A percentile compares a stretch with the other conserved stretches of the same genome.
phyloP scores from a whole-genome alignment of 2,797 vertebrate species.

The Euphonia xanthogaster region DNA sequence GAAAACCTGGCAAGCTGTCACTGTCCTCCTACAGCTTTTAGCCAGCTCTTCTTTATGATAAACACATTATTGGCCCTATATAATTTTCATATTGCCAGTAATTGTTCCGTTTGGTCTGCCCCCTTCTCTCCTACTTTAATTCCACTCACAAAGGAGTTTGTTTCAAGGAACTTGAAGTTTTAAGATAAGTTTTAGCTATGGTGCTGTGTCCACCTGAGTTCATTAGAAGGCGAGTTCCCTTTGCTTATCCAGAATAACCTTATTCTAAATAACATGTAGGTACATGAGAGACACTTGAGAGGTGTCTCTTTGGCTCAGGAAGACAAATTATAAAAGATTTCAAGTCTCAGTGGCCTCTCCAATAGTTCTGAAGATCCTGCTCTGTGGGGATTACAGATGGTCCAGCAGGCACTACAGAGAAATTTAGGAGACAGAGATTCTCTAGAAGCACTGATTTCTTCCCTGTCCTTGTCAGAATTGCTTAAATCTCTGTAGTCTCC shows the following conservation, averaged over 20 bases:
- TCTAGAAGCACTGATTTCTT: background rate
- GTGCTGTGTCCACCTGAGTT: background rate
- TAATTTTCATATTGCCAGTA: slow-evolving; percentile 11
- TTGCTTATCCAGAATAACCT: background rate
- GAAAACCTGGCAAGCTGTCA: slow-evolving; percentile 46
- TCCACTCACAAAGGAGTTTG: background rate
- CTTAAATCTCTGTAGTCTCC: slow-evolving; percentile 5
- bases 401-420: background rate
- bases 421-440: slow-evolving; percentile 37
- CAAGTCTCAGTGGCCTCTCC: background rate
- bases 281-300: background rate
- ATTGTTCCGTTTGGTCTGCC: slow-evolving; percentile 12
- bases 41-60: slow-evolving; percentile 45
- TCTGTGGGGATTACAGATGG: background rate
- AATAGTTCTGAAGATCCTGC: background rate
- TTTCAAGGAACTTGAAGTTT: background rate
- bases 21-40: slow-evolving; percentile 50
- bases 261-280: background rate
- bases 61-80: slow-evolving; percentile 19
- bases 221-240: background rate
- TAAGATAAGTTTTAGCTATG: background rate
- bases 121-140: background rate
- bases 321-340: background rate
- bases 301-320: background rate
- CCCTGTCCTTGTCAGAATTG: slow-evolving; percentile 26